Evolutionary conservation across 1,140 invertebrate genomes (phyloP).

Genomic region (Sitophilus oryzae): DNA sequence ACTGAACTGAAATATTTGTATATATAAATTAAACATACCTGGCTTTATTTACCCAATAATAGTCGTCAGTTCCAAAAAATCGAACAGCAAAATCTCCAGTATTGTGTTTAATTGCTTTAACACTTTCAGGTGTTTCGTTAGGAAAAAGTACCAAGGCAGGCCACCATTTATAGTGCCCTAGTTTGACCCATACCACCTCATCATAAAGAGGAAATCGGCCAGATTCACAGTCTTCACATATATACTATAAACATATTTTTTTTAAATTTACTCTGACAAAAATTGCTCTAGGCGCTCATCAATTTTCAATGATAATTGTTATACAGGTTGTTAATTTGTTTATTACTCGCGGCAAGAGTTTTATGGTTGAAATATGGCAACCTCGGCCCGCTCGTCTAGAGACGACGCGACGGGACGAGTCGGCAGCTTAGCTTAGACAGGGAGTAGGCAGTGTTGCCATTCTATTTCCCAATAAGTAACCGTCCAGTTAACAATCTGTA

Average conservation of each 20-base stretch:
- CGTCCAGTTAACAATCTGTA: no score
- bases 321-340: no score
- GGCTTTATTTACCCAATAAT: conserved; percentile 82
- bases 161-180: conserved; percentile 90
- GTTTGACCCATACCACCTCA: conserved; percentile 91
- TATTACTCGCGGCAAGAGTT: no score
- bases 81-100: conserved; percentile 86
- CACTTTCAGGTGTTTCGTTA: conserved; percentile 75
- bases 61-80: conserved; percentile 89
- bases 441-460: no score
- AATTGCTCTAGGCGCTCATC: no score
- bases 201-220: conserved; percentile 83
- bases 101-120: conserved; percentile 63
- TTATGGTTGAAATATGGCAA: no score
- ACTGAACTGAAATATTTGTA: not conserved
- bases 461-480: no score
- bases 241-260: conserved; percentile 50
- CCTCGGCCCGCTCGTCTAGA: no score
- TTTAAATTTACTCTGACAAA: no score
- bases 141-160: conserved; percentile 83
- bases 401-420: no score
- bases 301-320: no score
- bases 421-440: no score
- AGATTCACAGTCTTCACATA: conserved; percentile 85
- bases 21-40: conserved; percentile 37